Conservation (phyloP, 1,140 invertebrate genomes). For the Brachionus rotundiformis region DNA sequence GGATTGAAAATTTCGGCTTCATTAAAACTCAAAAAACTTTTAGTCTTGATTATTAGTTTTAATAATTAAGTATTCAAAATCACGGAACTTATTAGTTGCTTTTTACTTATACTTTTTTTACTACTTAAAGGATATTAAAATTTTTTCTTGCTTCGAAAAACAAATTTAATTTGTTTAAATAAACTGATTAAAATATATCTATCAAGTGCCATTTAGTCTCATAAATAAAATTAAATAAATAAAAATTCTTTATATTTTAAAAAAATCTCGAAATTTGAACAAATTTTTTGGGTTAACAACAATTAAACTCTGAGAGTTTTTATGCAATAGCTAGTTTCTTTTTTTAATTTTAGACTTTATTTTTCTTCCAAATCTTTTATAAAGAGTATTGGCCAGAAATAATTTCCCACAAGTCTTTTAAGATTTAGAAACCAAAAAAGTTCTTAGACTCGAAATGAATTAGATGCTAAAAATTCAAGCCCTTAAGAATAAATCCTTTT, state of each 20-base stretch:
- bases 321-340: background rate
- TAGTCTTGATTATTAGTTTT: no score
- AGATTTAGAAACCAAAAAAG: background rate
- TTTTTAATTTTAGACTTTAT: background rate
- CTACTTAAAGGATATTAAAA: background rate
- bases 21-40: no score
- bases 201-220: background rate
- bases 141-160: no score
- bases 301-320: background rate
- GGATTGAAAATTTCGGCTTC: background rate
- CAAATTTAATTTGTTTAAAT: background rate
- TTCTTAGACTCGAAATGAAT: background rate
- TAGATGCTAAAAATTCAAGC: background rate
- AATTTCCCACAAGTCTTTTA: background rate
- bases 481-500: background rate
- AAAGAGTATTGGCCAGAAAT: background rate
- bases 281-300: background rate
- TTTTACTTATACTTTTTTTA: no score
- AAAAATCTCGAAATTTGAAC: background rate
- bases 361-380: background rate
- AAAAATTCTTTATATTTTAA: background rate
- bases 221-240: background rate
- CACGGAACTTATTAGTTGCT: background rate
- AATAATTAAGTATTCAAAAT: background rate
- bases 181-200: background rate